Percentiles rank a stretch among this genome's conserved stretches.
These are phyloP conservation scores for Acromyrmex charruanus DNA, from an alignment of 1,140 invertebrate species.

Conservation along the genomic window DNA sequence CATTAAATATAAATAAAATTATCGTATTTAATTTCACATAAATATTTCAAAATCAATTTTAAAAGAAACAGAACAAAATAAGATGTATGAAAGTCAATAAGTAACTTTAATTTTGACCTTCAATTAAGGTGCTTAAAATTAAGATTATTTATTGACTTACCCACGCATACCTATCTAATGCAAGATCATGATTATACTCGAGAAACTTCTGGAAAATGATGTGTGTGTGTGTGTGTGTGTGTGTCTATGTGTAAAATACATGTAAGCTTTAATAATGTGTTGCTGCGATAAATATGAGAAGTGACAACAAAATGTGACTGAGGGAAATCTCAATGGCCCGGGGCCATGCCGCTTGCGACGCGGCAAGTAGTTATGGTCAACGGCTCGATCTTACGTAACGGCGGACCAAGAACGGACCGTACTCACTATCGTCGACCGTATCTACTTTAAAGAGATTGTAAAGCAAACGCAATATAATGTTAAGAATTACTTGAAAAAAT, in stretches of 20 bases:
- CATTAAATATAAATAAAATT: slow-evolving; percentile 10
- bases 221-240: no score
- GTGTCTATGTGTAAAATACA: no score
- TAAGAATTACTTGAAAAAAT: no score
- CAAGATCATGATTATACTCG: no score
- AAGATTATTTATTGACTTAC: no score
- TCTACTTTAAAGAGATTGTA: slow-evolving; percentile 24
- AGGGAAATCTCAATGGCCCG: slow-evolving; percentile 12
- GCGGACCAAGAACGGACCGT: slow-evolving; percentile 50
- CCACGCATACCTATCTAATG: no score
- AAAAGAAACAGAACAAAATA: neutral
- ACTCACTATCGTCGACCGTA: slow-evolving; percentile 56
- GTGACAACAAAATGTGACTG: neutral
- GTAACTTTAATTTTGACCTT: no score
- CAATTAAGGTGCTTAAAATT: no score
- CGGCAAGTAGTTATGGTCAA: slow-evolving; percentile 31
- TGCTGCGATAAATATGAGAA: neutral
- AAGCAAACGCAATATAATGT: no score
- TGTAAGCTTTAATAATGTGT: neutral
- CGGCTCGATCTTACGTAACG: slow-evolving; percentile 22
- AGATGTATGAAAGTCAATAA: neutral
- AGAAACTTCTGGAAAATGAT: no score
- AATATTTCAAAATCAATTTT: neutral
- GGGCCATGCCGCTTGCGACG: neutral
- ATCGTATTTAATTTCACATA: slow-evolving; percentile 2